These are phyloP conservation scores for Cyprinodon diabolis DNA, from an alignment of 2,797 vertebrate species.

Conservation along the genomic window DNA sequence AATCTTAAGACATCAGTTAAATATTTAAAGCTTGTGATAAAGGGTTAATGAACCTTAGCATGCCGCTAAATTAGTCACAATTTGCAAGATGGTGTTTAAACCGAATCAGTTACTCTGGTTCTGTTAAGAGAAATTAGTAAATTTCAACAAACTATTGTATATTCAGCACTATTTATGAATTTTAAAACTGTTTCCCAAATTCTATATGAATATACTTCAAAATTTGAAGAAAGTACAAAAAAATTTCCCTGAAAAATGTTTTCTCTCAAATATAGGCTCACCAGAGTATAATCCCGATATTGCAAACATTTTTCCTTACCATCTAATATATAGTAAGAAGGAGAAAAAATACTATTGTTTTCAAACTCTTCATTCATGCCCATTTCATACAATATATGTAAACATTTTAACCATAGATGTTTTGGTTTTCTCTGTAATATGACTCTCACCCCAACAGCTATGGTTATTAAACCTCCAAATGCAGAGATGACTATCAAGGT, in stretches of 20 bases:
- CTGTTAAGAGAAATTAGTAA: neutral
- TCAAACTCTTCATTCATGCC: neutral
- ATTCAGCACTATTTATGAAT: too few species aligned
- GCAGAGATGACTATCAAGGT: slow-evolving; percentile 83
- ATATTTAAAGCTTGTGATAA: neutral
- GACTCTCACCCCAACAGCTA: slow-evolving; percentile 70
- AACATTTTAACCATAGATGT: neutral
- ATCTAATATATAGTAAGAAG: too few species aligned
- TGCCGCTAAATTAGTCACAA: neutral
- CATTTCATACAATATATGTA: neutral
- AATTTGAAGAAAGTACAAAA: neutral
- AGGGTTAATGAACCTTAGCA: neutral
- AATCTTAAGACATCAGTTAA: too few species aligned
- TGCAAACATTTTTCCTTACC: too few species aligned
- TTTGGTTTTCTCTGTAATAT: neutral
- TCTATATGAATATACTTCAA: neutral
- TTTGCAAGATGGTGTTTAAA: neutral
- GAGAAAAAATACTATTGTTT: neutral
- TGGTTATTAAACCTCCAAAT: slow-evolving; percentile 79
- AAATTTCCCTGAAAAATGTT: neutral
- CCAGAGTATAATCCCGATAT: too few species aligned
- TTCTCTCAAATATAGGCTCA: neutral
- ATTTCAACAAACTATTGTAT: neutral
- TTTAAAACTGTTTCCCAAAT: neutral
- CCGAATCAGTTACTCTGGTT: neutral